Conservation (phyloP, 2,797 vertebrate species). For the Gymnothorax reevesii region DNA sequence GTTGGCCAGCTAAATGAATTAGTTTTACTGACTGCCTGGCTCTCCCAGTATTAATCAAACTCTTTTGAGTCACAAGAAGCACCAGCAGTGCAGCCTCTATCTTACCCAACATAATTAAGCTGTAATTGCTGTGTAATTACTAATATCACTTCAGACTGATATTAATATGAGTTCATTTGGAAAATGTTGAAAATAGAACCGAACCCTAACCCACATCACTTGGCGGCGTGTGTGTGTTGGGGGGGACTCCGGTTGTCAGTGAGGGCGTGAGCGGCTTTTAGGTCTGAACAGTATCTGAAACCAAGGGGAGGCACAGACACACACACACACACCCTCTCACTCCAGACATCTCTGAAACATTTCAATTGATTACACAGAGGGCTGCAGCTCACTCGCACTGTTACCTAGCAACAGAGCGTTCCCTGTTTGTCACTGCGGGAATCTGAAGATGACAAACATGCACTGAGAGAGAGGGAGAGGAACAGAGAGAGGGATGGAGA, state of each 20-base stretch:
- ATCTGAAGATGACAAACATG: constrained; percentile 57
- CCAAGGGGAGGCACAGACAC: constrained; percentile 50
- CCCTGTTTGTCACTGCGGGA: constrained; percentile 74
- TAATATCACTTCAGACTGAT: no score
- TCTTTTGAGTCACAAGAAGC: no score
- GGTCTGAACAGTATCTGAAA: background rate
- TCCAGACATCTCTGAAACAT: constrained; percentile 63
- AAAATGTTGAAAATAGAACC: no score
- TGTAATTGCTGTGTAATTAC: no score
- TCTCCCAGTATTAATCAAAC: no score
- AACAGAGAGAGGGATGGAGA: background rate
- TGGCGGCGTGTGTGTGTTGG: background rate
- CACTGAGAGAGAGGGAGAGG: constrained; percentile 25
- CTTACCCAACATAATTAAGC: no score
- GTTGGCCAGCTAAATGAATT: no score
- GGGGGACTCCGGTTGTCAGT: background rate
- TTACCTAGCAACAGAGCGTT: constrained; percentile 85
- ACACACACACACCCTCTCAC: constrained; percentile 52
- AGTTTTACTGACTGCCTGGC: no score
- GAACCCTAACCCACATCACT: no score
- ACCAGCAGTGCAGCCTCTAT: no score
- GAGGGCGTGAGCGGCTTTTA: background rate
- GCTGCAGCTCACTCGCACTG: constrained; percentile 72
- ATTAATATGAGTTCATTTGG: no score
- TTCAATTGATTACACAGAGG: constrained; percentile 76